Base-by-base conservation (phyloP, 2,797 vertebrate genomes). In the Pagetopsis macropterus region DNA sequence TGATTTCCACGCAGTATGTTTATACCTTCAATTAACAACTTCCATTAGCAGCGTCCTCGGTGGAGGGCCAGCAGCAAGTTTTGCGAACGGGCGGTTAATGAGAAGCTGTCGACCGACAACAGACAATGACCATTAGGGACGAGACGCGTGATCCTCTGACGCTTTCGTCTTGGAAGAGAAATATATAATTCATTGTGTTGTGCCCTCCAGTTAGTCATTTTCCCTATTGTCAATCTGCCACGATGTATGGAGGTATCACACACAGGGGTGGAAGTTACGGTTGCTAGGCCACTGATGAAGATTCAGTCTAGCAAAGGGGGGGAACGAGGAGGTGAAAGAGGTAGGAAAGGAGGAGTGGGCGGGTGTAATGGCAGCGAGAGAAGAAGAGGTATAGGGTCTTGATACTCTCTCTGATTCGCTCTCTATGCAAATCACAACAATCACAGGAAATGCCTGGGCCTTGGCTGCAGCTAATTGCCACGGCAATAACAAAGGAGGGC, bases 371-470 rank as follows among this genome's bases (percentile, higher is more conserved):
- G 73, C 61, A 58, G 66, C 8, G 51, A 54, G 70, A 79, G 74
- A 62, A 75, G 83, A 80, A 37, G 75, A 71, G 55, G 84, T 64
- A 68, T 23, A 58, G 69, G 85, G 78, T 84, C 77, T 81, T 69
- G 82, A 91, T 91, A 80, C 79, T 90, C 75, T 78, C 86, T 82
- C 89, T 88, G 87, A 92, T 93, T 92, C 80, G 77, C 90, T 91
- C 82, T 89, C 88, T 90, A 93, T 94, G 92, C 93, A 94, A 94
- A 95, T 94, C 86, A 89, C 90, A 93, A 92, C 91, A 94, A 94
- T 94, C 91, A 84, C 91, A 93, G 93, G 93, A 94, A 94, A 94
- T 91, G 90, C 93, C 89, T 87, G 77, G 82, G 91, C 92, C 88
- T 89, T 78, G 67, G 88, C 84, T 89, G 48, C 82, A 67, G 88